Conservation (phyloP, 2,888 invertebrate genomes). For the Sinelater perroti region DNA sequence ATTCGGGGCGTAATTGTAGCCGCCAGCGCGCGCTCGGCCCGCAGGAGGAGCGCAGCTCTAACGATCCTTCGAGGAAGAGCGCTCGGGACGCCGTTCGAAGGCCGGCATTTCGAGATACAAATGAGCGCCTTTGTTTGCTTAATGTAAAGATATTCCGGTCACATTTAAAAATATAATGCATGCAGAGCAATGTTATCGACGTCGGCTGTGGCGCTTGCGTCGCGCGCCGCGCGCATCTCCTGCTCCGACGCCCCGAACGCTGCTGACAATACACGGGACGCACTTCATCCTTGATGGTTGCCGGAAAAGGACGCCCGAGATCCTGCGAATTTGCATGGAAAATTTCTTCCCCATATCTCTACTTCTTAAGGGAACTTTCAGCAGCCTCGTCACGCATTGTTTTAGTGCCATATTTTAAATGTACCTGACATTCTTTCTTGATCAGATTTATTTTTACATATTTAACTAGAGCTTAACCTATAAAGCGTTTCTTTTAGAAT, state of each 20-base stretch:
- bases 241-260: constrained; percentile 30
- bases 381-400: too few species aligned
- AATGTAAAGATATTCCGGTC: constrained; percentile 56
- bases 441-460: too few species aligned
- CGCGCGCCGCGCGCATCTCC: constrained; percentile 43
- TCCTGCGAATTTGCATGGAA: constrained; percentile 1
- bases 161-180: constrained; percentile 57
- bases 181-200: constrained; percentile 57
- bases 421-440: too few species aligned
- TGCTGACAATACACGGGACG: constrained; percentile 25
- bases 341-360: constrained; percentile 4
- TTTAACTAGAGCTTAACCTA: too few species aligned
- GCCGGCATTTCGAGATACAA: constrained; percentile 45
- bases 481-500: too few species aligned
- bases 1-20: too few species aligned
- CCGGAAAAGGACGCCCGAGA: constrained; percentile 13
- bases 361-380: neutral
- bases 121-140: constrained; percentile 51
- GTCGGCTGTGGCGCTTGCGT: constrained; percentile 54
- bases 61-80: constrained; percentile 6
- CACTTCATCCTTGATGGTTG: constrained; percentile 18
- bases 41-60: neutral
- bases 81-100: constrained; percentile 19
- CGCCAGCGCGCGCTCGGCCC: neutral
- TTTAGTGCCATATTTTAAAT: too few species aligned